Percentiles rank a stretch among this genome's conserved stretches.
Conservation (phyloP, 2,888 invertebrate genomes). For the Phyllotreta striolata region DNA sequence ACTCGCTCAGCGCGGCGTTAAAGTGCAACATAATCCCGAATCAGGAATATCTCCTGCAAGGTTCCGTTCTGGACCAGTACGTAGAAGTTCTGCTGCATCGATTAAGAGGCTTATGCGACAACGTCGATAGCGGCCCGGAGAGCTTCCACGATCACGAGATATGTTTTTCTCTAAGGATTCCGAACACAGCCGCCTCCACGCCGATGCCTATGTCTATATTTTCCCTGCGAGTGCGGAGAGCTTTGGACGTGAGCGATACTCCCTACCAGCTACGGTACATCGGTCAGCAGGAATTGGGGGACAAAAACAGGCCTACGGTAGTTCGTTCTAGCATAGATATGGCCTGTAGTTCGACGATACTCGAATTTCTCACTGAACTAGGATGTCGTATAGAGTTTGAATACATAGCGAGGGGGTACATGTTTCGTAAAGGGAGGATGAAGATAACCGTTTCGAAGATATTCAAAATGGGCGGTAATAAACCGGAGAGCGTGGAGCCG, state of each 20-base stretch:
- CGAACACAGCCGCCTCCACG: slow-evolving; percentile 63
- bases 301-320: slow-evolving; percentile 87
- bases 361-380: slow-evolving; percentile 90
- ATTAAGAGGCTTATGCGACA: slow-evolving; percentile 90
- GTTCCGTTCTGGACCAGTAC: slow-evolving; percentile 90
- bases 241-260: slow-evolving; percentile 82
- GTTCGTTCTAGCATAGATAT: slow-evolving; percentile 93
- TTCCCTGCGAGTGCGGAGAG: slow-evolving; percentile 82
- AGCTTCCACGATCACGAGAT: slow-evolving; percentile 94
- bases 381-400: slow-evolving; percentile 94
- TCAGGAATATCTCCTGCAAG: slow-evolving; percentile 93
- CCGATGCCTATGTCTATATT: slow-evolving; percentile 59
- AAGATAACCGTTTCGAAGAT: slow-evolving; percentile 96
- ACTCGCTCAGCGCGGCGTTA: slow-evolving; percentile 79
- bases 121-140: slow-evolving; percentile 89
- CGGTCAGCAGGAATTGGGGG: slow-evolving; percentile 83
- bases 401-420: slow-evolving; percentile 89
- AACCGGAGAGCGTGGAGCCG: slow-evolving; percentile 78
- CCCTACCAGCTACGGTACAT: slow-evolving; percentile 92
- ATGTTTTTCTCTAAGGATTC: slow-evolving; percentile 80
- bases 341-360: slow-evolving; percentile 87
- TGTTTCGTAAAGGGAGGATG: slow-evolving; percentile 96
- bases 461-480: slow-evolving; percentile 74
- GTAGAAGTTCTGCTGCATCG: slow-evolving; percentile 91
- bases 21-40: slow-evolving; percentile 89